These are phyloP conservation scores for Eupithecia insigniata DNA, from an alignment of 2,888 invertebrate species.

Conservation along the genomic window DNA sequence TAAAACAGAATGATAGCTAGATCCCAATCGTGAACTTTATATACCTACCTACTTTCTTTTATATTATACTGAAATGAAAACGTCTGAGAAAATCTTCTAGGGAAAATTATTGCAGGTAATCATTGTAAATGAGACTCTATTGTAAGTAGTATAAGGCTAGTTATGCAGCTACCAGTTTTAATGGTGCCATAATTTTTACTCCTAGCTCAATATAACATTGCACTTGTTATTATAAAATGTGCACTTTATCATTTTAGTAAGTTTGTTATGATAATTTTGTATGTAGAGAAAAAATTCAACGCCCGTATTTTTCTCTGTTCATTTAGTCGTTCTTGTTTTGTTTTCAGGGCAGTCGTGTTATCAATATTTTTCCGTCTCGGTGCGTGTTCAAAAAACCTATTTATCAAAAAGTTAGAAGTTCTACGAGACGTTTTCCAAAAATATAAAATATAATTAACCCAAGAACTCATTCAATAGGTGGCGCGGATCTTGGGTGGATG, in stretches of 20 bases:
- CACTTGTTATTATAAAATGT: constrained; percentile 37
- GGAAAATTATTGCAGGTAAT: constrained; percentile 15
- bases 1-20: background rate
- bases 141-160: background rate
- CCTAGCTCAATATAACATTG: constrained; percentile 46
- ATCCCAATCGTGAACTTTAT: constrained; percentile 13
- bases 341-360: background rate
- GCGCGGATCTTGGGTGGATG: too few relatives aligned
- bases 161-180: constrained; percentile 27
- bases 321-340: background rate
- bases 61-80: constrained; percentile 17
- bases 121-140: constrained; percentile 12
- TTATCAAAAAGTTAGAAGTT: background rate
- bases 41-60: constrained; percentile 19
- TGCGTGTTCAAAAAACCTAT: background rate
- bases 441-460: too few relatives aligned
- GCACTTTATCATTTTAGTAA: constrained; percentile 25
- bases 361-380: background rate
- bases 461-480: too few relatives aligned
- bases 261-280: constrained; percentile 17
- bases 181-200: constrained; percentile 53
- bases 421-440: background rate
- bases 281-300: background rate
- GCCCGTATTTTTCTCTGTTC: background rate
- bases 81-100: constrained; percentile 24